Percentiles rank a stretch among this genome's conserved stretches.
phyloP scores from a whole-genome alignment of 2,888 invertebrate species.

The Eilema sororculum region DNA sequence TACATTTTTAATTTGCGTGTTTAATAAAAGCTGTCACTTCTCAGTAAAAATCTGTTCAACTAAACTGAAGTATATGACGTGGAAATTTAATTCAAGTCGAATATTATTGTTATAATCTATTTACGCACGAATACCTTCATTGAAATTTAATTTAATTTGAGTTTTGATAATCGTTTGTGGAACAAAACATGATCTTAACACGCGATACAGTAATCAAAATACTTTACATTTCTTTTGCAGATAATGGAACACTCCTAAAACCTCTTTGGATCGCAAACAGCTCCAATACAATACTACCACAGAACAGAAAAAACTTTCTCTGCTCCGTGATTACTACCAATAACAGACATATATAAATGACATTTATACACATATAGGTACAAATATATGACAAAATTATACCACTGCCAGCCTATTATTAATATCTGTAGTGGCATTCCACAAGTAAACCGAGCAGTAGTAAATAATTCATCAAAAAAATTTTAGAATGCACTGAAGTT shows the following conservation, averaged over 20 bases:
- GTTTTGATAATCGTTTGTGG: not conserved
- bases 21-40: too few species aligned
- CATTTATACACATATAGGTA: too few species aligned
- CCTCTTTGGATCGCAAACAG: not conserved
- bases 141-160: too few species aligned
- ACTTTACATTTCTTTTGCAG: constrained; percentile 1
- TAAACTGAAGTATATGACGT: too few species aligned
- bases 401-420: not conserved
- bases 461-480: not conserved
- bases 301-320: too few species aligned
- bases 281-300: not conserved
- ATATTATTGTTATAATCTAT: too few species aligned
- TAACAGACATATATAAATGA: not conserved
- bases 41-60: too few species aligned
- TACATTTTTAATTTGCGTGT: not conserved
- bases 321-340: not conserved
- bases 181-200: not conserved
- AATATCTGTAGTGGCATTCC: not conserved
- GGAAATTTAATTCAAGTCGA: too few species aligned
- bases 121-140: too few species aligned
- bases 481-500: not conserved
- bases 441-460: not conserved
- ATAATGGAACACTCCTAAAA: not conserved
- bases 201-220: not conserved
- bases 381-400: too few species aligned